Conservation (phyloP, 2,888 invertebrate species). For the Platycheirus albimanus region DNA sequence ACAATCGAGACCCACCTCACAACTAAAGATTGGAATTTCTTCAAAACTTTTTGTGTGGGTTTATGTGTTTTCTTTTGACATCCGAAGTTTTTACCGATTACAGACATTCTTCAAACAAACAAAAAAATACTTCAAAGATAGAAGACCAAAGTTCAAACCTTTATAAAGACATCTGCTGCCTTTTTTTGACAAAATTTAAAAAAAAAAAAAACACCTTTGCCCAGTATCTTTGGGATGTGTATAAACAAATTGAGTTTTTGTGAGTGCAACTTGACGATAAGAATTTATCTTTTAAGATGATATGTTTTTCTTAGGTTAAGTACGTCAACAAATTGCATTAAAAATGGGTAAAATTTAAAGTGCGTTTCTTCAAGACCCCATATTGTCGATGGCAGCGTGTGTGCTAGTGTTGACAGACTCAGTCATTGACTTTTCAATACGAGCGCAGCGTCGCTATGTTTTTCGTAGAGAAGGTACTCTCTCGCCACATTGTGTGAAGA, state of each 20-base stretch:
- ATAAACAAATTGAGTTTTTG: neutral
- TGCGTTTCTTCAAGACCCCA: neutral
- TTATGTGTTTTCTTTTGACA: no score
- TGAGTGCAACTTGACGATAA: neutral
- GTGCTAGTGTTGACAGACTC: slow-evolving; percentile 15
- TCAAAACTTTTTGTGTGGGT: no score
- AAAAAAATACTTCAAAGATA: no score
- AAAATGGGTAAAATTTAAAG: neutral
- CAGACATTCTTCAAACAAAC: neutral
- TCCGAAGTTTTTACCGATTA: neutral
- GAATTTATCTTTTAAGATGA: neutral
- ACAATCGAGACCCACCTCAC: no score
- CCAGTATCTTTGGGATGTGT: neutral
- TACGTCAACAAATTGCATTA: neutral
- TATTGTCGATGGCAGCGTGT: neutral
- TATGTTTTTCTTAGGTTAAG: neutral
- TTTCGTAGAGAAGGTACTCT: neutral
- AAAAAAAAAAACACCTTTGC: no score
- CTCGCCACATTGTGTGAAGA: neutral
- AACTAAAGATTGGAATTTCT: no score
- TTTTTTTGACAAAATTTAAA: no score
- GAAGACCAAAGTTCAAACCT: no score
- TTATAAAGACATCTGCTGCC: no score
- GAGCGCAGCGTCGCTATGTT: neutral
- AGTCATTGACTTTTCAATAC: slow-evolving; percentile 25